A percentile compares a stretch with the other conserved stretches of the same genome.
These are phyloP conservation scores for Sula dactylatra DNA, from an alignment of 2,113 vertebrate species.

Conservation along the genomic window DNA sequence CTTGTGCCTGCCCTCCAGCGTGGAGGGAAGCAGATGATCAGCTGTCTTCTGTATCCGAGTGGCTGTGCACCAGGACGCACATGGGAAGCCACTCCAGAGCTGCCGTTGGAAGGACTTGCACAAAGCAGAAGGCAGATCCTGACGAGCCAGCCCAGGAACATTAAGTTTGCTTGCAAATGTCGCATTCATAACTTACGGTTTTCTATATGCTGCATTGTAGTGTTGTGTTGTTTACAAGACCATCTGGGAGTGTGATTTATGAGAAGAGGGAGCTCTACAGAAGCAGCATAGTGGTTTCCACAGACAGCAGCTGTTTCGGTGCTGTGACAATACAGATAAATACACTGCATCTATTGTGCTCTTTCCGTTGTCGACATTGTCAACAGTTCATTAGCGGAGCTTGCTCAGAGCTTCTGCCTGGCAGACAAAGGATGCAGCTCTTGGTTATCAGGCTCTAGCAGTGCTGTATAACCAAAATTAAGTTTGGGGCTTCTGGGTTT, in stretches of 20 bases:
- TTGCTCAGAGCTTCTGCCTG: constrained; percentile 40
- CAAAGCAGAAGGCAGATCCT: neutral
- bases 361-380: constrained; percentile 54
- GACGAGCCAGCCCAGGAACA: neutral
- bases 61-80: neutral
- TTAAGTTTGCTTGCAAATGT: neutral
- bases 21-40: neutral
- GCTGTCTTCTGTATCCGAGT: neutral
- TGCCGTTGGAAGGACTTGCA: neutral
- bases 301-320: constrained; percentile 46
- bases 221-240: neutral
- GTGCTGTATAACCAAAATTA: neutral
- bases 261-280: neutral
- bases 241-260: constrained; percentile 35
- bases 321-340: constrained; percentile 42
- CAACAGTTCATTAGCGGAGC: constrained; percentile 64
- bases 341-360: constrained; percentile 56
- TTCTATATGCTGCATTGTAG: neutral
- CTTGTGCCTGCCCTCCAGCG: neutral
- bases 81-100: neutral
- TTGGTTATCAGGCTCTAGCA: neutral
- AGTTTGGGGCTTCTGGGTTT: constrained; percentile 22
- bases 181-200: fast-evolving
- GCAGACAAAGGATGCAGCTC: neutral
- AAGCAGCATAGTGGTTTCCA: constrained; percentile 6